Evolutionary conservation across 2,797 vertebrate species (phyloP).

Genomic region (Lacerta agilis): DNA sequence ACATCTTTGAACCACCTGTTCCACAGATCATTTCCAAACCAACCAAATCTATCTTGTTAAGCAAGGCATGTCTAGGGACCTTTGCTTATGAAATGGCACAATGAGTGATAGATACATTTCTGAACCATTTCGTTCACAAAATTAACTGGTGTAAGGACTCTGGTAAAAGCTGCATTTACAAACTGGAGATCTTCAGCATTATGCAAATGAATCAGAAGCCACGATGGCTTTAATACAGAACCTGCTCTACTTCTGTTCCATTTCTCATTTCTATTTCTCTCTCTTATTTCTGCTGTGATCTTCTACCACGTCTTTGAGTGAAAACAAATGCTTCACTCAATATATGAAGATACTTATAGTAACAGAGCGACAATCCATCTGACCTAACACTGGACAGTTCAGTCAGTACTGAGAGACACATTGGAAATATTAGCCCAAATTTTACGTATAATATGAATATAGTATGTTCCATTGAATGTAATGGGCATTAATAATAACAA

Average conservation of each 20-base stretch:
- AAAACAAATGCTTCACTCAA: neutral
- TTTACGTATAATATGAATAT: neutral
- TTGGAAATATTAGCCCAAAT: neutral
- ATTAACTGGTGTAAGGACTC: neutral
- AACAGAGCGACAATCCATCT: neutral
- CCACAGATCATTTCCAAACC: neutral
- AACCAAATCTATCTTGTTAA: conserved; percentile 27
- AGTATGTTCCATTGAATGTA: neutral
- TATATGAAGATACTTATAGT: neutral
- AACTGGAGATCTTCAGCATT: neutral
- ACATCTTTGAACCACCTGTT: neutral
- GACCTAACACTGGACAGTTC: neutral
- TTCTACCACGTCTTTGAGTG: neutral
- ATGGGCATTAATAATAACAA: no score
- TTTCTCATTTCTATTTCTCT: neutral
- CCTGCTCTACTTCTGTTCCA: neutral
- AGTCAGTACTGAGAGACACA: neutral
- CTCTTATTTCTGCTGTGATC: neutral
- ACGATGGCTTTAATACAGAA: neutral
- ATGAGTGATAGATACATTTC: neutral
- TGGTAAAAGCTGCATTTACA: neutral
- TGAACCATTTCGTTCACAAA: neutral
- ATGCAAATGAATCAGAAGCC: neutral
- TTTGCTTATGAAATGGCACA: neutral
- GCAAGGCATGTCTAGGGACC: conserved; percentile 4